phyloP scores from a whole-genome alignment of 2,113 vertebrate genomes.

The Anolis carolinensis region DNA sequence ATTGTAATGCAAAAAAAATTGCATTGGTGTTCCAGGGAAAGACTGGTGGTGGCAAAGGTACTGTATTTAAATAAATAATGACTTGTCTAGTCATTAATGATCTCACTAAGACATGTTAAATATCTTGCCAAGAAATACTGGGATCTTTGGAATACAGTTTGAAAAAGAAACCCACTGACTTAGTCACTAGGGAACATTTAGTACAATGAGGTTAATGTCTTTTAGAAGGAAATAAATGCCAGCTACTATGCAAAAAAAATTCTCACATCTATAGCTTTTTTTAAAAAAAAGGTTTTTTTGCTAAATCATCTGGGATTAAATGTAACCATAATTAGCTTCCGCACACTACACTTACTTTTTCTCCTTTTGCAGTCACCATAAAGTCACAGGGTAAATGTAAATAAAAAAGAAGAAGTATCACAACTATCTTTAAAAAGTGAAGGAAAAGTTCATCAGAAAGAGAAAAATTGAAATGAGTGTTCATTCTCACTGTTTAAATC shows the following conservation, averaged over 20 bases:
- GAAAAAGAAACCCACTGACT: background rate
- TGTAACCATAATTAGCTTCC: background rate
- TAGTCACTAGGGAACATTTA: conserved; percentile 8
- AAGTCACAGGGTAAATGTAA: background rate
- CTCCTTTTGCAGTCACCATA: background rate
- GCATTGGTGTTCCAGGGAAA: background rate
- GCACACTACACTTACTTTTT: background rate
- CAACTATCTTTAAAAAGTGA: background rate
- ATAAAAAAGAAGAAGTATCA: background rate
- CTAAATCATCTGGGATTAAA: background rate
- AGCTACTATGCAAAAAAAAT: background rate
- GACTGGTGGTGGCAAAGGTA: background rate
- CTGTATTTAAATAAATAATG: background rate
- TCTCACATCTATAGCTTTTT: background rate
- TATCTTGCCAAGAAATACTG: background rate
- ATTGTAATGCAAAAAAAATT: background rate
- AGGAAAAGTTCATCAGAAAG: background rate
- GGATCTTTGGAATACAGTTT: background rate
- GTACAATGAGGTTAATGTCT: background rate
- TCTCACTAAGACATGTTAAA: background rate
- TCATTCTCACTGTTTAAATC: background rate
- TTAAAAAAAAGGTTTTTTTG: background rate
- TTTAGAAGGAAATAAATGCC: background rate
- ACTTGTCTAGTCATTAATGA: background rate
- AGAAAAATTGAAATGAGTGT: background rate